A percentile compares a stretch with the other conserved stretches of the same genome.
phyloP scores from a whole-genome alignment of 2,888 invertebrate species.

The Arrhopalites spinosus region DNA sequence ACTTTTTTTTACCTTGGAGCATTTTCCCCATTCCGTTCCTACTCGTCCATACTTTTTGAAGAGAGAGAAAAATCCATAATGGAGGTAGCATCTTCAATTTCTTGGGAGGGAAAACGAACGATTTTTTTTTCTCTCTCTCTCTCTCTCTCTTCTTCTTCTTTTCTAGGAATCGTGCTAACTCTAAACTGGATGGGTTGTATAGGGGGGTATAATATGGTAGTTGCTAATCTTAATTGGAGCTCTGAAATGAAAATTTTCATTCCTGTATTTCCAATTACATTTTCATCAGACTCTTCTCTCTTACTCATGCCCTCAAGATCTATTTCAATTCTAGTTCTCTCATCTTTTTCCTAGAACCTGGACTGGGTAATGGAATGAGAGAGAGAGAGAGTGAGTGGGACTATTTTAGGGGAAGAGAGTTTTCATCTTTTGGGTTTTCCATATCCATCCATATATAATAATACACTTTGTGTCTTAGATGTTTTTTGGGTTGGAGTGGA shows the following conservation, averaged over 20 bases:
- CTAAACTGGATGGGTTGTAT: too few relatives aligned
- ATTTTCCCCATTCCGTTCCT: neutral
- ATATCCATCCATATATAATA: neutral
- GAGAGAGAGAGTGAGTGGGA: neutral
- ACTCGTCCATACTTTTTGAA: neutral
- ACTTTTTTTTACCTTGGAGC: conserved; percentile 27
- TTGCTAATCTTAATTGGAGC: conserved; percentile 44
- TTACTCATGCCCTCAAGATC: conserved; percentile 42
- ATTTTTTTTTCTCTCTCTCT: conserved; percentile 16
- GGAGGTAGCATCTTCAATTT: conserved; percentile 14
- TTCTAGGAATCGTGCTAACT: conserved; percentile 31
- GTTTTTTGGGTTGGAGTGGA: neutral
- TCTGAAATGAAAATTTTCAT: conserved; percentile 46
- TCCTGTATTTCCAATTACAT: conserved; percentile 48
- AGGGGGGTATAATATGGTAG: too few relatives aligned
- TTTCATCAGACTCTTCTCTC: conserved; percentile 40
- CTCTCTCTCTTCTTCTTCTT: conserved; percentile 1
- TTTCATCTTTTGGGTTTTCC: neutral
- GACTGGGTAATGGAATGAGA: neutral
- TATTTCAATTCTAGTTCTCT: conserved; percentile 31
- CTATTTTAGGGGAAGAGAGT: neutral
- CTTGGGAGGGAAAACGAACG: neutral
- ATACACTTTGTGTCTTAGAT: neutral
- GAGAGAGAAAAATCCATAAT: neutral
- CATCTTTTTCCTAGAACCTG: neutral